Evolutionary conservation across 2,888 invertebrate species (phyloP).

Genomic region (Artemia sinica): DNA sequence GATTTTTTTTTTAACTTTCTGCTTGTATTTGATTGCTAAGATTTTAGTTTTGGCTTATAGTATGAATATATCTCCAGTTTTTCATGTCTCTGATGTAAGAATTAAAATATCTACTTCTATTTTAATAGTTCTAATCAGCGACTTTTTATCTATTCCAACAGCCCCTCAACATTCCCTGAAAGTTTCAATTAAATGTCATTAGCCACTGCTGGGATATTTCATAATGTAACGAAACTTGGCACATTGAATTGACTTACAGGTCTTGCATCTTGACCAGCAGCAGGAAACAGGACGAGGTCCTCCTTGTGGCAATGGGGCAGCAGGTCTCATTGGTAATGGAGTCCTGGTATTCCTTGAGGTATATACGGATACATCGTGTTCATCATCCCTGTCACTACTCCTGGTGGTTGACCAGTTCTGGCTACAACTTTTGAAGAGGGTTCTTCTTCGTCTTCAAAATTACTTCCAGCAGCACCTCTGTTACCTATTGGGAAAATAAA

Average conservation of each 20-base stretch:
- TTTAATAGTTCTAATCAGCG: too few species aligned
- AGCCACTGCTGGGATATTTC: too few species aligned
- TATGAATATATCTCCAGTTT: too few species aligned
- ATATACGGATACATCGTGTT: constrained; percentile 23
- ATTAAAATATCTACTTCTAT: too few species aligned
- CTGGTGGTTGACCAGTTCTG: constrained; percentile 45
- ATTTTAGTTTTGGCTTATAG: too few species aligned
- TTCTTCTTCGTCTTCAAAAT: constrained; percentile 50
- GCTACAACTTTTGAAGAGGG: constrained; percentile 58
- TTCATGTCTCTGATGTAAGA: too few species aligned
- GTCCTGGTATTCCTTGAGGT: constrained; percentile 24
- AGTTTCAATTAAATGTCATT: too few species aligned
- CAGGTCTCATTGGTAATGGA: constrained; percentile 38
- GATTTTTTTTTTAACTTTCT: too few species aligned
- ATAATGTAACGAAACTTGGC: too few species aligned
- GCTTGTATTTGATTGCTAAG: too few species aligned
- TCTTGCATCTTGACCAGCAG: background rate
- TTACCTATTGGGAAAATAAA: constrained; percentile 20
- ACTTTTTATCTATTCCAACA: too few species aligned
- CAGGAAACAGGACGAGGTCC: constrained; percentile 8
- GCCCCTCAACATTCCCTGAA: too few species aligned
- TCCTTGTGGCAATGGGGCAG: constrained; percentile 40
- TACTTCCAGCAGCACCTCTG: constrained; percentile 18
- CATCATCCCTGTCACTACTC: constrained; percentile 45
- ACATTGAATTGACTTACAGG: background rate